These are phyloP conservation scores for Sus scrofa DNA, from an alignment of 2,113 vertebrate genomes.

Conservation along the genomic window DNA sequence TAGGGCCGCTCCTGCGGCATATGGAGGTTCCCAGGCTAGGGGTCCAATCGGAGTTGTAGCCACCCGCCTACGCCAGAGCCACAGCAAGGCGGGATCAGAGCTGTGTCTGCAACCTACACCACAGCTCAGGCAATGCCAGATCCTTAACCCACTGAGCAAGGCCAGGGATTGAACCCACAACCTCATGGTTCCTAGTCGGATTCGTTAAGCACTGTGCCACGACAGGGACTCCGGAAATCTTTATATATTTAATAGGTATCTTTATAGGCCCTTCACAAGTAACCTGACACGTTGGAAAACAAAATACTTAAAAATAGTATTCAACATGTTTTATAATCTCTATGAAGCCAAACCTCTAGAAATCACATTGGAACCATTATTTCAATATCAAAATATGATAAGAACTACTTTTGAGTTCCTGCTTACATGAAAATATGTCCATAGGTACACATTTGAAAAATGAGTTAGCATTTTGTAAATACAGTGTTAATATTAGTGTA, in stretches of 20 bases:
- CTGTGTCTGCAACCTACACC: too few species aligned
- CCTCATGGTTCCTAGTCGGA: too few species aligned
- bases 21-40: too few species aligned
- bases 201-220: too few species aligned
- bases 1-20: too few species aligned
- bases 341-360: neutral
- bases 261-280: neutral
- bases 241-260: neutral
- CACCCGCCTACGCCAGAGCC: too few species aligned
- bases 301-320: neutral
- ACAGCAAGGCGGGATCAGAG: too few species aligned
- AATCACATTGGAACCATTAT: neutral
- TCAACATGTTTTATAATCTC: neutral
- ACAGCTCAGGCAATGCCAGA: too few species aligned
- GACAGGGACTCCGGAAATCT: too few species aligned
- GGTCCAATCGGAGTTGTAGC: too few species aligned
- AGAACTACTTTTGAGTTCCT: neutral
- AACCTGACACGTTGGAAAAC: neutral
- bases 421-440: neutral
- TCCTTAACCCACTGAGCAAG: too few species aligned
- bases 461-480: neutral
- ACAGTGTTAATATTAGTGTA: neutral
- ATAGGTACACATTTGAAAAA: neutral
- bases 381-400: neutral
- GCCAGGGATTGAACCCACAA: too few species aligned